Evolutionary conservation across 2,113 vertebrate genomes (phyloP).

Genomic region (Podarcis cretensis): DNA sequence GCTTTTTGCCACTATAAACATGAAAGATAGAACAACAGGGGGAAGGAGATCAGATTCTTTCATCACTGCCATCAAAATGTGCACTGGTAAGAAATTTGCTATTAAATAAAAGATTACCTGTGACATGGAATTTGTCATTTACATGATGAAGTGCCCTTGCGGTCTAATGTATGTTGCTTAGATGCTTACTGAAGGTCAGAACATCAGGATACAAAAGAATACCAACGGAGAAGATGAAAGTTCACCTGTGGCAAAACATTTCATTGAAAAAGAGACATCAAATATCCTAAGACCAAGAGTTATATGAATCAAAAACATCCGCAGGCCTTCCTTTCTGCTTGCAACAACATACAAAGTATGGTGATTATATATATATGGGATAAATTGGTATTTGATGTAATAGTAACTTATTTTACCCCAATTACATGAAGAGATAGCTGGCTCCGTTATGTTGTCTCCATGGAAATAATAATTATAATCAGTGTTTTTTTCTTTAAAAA

Average conservation of each 20-base stretch:
- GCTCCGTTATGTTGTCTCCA: not conserved
- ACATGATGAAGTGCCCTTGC: conserved; percentile 50
- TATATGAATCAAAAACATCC: conserved; percentile 48
- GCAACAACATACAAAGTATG: conserved; percentile 32
- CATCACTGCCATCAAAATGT: conserved; percentile 58
- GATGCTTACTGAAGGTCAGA: conserved; percentile 54
- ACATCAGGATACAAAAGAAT: conserved; percentile 39
- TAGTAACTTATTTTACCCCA: not conserved
- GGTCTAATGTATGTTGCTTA: conserved; percentile 45
- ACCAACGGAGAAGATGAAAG: conserved; percentile 51
- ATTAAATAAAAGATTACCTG: conserved; percentile 56
- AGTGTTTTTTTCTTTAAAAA: too few species aligned
- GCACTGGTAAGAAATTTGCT: conserved; percentile 47
- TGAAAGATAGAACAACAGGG: conserved; percentile 35
- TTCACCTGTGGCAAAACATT: conserved; percentile 48
- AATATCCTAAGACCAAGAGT: conserved; percentile 41
- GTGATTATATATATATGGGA: conserved; percentile 4
- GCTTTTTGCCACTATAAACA: conserved; percentile 37
- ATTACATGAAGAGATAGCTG: not conserved
- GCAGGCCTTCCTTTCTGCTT: not conserved
- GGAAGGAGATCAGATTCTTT: conserved; percentile 47
- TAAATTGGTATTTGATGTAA: not conserved
- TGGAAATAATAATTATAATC: too few species aligned
- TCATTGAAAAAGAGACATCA: conserved; percentile 37
- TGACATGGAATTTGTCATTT: conserved; percentile 51